These are phyloP conservation scores for Silvanus unidentatus DNA, from an alignment of 2,888 invertebrate species.

Conservation along the genomic window DNA sequence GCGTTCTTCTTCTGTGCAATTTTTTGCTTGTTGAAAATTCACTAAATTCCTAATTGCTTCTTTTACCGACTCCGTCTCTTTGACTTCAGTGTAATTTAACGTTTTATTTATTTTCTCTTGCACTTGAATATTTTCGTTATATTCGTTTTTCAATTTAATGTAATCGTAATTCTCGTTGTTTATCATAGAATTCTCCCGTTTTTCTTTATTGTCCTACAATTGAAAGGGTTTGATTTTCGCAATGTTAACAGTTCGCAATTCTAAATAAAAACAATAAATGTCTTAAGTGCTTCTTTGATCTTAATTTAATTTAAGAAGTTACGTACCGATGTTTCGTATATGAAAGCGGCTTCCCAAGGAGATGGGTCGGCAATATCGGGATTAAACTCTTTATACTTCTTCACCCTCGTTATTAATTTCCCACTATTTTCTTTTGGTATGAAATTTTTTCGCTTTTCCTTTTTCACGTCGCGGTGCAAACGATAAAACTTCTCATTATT, in stretches of 20 bases:
- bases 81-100: slow-evolving; percentile 43
- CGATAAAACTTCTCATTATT: slow-evolving; percentile 19
- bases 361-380: slow-evolving; percentile 28
- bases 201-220: slow-evolving; percentile 2
- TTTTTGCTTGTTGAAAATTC: slow-evolving; percentile 36
- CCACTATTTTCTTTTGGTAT: slow-evolving; percentile 7
- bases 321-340: slow-evolving; percentile 11
- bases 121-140: slow-evolving; percentile 41
- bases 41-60: slow-evolving; percentile 41
- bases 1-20: slow-evolving; percentile 48
- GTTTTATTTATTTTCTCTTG: slow-evolving; percentile 38
- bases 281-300: not conserved
- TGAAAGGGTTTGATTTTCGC: too few relatives aligned
- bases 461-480: slow-evolving; percentile 16
- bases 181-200: slow-evolving; percentile 10
- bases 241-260: too few relatives aligned
- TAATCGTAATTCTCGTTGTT: slow-evolving; percentile 28
- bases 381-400: slow-evolving; percentile 25
- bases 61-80: slow-evolving; percentile 41
- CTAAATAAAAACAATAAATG: too few relatives aligned
- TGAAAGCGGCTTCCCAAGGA: slow-evolving; percentile 34
- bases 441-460: slow-evolving; percentile 7
- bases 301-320: too few relatives aligned
- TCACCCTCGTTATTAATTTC: too few relatives aligned
- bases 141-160: slow-evolving; percentile 41